These are phyloP conservation scores for Scaptomyza hsui DNA, from an alignment of 1,140 invertebrate genomes.

Conservation along the genomic window DNA sequence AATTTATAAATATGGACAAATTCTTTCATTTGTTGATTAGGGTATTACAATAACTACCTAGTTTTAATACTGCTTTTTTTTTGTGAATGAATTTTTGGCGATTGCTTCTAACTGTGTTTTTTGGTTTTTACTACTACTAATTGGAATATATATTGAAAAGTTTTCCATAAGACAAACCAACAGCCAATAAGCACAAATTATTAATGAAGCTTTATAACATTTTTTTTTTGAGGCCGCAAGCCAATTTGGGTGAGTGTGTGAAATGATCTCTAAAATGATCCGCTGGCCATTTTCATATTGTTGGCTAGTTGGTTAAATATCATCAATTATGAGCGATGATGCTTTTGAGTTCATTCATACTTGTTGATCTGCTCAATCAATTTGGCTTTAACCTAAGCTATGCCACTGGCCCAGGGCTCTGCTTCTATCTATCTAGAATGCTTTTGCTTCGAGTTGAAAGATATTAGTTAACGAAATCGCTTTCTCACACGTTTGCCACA, in stretches of 20 bases:
- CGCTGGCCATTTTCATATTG: slow-evolving; percentile 43
- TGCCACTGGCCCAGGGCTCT: slow-evolving; percentile 21
- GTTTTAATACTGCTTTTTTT: slow-evolving; percentile 7
- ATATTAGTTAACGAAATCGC: slow-evolving; percentile 68
- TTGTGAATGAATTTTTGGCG: slow-evolving; percentile 71
- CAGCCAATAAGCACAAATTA: slow-evolving; percentile 42
- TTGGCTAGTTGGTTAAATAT: slow-evolving; percentile 51
- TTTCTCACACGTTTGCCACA: slow-evolving; percentile 70
- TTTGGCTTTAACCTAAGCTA: slow-evolving; percentile 59
- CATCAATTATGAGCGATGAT: slow-evolving; percentile 70
- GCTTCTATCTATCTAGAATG: slow-evolving; percentile 19
- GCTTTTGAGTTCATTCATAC: slow-evolving; percentile 72
- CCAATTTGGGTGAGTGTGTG: slow-evolving; percentile 55
- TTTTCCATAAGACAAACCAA: slow-evolving; percentile 24
- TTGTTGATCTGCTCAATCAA: slow-evolving; percentile 73
- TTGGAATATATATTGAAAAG: slow-evolving; percentile 51
- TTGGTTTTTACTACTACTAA: slow-evolving; percentile 29
- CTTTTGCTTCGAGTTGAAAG: slow-evolving; percentile 19
- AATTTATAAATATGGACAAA: too few species aligned
- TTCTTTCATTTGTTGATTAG: too few species aligned
- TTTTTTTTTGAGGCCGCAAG: slow-evolving; percentile 43
- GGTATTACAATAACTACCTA: neutral
- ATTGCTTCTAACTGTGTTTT: slow-evolving; percentile 59
- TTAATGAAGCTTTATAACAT: slow-evolving; percentile 60
- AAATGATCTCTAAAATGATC: slow-evolving; percentile 50